Percentiles rank a stretch among this genome's conserved stretches.
Evolutionary conservation across 2,113 vertebrate species (phyloP).

Genomic region (Tachycineta bicolor): DNA sequence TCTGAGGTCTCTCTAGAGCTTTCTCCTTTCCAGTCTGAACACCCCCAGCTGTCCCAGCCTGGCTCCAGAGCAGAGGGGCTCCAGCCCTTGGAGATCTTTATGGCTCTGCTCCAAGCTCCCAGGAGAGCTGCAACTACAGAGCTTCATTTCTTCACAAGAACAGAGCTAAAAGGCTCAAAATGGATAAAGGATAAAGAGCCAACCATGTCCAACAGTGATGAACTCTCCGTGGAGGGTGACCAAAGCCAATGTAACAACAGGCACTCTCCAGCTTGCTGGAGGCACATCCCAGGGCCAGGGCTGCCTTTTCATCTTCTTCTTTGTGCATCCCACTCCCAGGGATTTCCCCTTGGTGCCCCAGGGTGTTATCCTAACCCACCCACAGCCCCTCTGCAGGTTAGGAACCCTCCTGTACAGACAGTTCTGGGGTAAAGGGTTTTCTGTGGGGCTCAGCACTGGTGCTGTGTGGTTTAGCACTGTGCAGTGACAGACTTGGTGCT

Average conservation of each 20-base stretch:
- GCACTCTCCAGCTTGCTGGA: neutral
- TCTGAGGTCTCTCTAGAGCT: neutral
- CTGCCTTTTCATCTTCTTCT: neutral
- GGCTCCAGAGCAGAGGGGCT: neutral
- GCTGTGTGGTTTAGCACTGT: neutral
- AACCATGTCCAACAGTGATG: neutral
- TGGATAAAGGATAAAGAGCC: neutral
- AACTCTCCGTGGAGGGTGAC: neutral
- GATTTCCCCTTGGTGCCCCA: neutral
- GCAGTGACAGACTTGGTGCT: neutral
- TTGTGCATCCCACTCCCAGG: rapidly evolving
- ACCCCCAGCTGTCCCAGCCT: neutral
- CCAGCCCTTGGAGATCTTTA: neutral
- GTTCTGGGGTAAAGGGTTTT: neutral
- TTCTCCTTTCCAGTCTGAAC: neutral
- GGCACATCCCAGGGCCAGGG: neutral
- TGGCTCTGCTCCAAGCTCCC: neutral
- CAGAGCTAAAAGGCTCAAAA: neutral
- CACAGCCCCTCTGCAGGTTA: neutral
- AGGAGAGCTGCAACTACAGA: neutral
- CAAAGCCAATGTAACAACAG: neutral
- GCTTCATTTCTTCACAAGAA: neutral
- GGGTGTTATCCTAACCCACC: neutral
- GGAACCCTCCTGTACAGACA: neutral
- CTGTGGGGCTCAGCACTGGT: neutral